Evolutionary conservation across 2,888 invertebrate genomes (phyloP), one percentile per base, ranked within the genome.

Genomic region (Pseudococcus viburni): DNA sequence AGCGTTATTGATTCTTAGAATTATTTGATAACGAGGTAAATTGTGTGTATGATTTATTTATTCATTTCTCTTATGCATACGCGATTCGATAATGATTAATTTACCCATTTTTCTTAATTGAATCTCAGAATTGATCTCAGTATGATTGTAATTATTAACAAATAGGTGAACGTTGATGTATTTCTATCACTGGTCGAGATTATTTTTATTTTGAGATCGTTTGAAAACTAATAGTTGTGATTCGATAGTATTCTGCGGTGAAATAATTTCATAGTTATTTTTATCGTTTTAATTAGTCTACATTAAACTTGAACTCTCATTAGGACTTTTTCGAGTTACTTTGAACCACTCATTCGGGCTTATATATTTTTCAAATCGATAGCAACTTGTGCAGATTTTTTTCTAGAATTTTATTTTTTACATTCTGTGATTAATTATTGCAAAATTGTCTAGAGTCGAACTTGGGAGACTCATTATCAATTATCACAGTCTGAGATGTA

Each of bases 91-190:
- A 80, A 39, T 42, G 19, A 80, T 80, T n/a, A 80, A 80, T 80
- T 80, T 80, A 80, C 26, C 80, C 80, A 80, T 80, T 80, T 73
- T 73, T 59, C n/a, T 17, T 80, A 80, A 80, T 80, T 42, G 42
- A 80, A 80, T 80, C 80, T 80, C 80, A 80, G 80, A 80, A 80
- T 80, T 80, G 80, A 80, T 80, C 80, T 80, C 80, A 80, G 80
- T 80, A 80, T 80, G 80, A 80, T 80, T 80, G 80, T 80, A 80
- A 80, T 80, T 80, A 77, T 80, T 80, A 12, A 42, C 17, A 5
- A 80, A n/a, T 42, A 42, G 80, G n/a, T 19, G 80, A 80, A 80
- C 80, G 19, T 80, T 46, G 80, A 80, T 46, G 26, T 26, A 33
- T 68, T n/a, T n/a, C 11, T 73, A 26, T 33, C 33, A 12, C 33